These are phyloP conservation scores for Sinopyrophorus schimmeli DNA, from an alignment of 2,888 invertebrate species.

Conservation along the genomic window DNA sequence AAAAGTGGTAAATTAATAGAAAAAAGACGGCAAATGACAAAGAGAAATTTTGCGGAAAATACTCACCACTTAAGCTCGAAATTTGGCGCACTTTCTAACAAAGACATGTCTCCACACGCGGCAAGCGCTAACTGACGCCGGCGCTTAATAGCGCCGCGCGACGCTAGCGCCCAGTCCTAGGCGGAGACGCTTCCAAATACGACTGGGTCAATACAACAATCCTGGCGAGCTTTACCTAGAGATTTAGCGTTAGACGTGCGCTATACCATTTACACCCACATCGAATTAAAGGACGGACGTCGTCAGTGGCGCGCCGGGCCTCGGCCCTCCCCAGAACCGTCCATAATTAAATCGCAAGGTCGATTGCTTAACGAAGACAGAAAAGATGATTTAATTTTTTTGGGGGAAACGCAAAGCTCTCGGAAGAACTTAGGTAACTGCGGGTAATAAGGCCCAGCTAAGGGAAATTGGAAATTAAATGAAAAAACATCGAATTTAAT, in stretches of 20 bases:
- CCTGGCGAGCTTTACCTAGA: conserved; percentile 45
- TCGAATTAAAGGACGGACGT: conserved; percentile 32
- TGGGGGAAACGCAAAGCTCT: no score
- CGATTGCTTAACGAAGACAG: no score
- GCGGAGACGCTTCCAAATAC: conserved; percentile 53
- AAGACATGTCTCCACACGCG: conserved; percentile 54
- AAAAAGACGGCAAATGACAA: no score
- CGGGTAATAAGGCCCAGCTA: no score
- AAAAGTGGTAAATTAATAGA: no score
- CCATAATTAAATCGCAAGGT: no score
- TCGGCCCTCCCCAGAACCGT: no score
- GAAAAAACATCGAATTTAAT: no score
- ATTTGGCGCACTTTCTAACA: conserved; percentile 48
- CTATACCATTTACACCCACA: conserved; percentile 40
- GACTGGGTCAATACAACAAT: conserved; percentile 53
- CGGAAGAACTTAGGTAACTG: no score
- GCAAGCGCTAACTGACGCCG: conserved; percentile 53
- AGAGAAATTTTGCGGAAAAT: no score
- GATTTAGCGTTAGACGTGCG: conserved; percentile 43
- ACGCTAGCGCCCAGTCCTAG: conserved; percentile 52
- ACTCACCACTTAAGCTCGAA: conserved; percentile 53
- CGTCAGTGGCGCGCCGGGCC: conserved; percentile 1
- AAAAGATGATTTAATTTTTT: no score
- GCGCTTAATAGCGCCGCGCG: conserved; percentile 50
- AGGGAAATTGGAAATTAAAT: no score